Evolutionary conservation across 2,797 vertebrate species (phyloP), one percentile per base, ranked within the genome.

Genomic region (Diplodus sargus): DNA sequence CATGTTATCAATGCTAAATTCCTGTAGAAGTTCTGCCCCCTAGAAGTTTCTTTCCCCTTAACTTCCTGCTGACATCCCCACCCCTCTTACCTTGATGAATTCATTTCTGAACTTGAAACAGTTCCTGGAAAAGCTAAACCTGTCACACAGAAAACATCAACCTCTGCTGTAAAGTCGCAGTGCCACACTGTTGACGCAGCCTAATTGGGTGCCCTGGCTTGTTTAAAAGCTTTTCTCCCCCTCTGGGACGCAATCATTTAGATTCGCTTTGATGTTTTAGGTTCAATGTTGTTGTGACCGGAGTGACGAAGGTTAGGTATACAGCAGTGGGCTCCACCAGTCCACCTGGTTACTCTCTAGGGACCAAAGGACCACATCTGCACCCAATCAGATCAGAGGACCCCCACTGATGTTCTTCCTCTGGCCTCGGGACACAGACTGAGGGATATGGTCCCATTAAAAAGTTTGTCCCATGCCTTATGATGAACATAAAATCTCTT

Each of bases 191-290:
- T 86, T 89, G 76, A 76, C 81, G 86, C 74, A 62, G 70, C 64
- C 60, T 89, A 91, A 91, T 90, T 87, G 54, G 83, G 30, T 23
- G 63, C 75, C 23, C 70, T 76, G 81, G 78, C 39, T 82, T 58
- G 5, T 89, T 85, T 88, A 57, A 88, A 88, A 82, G 28, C 23
- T 18, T 17, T 8, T 17, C 7, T n/a, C n/a, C 39, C 53, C 79
- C 68, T 49, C 67, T 45, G 57, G 66, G 82, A 75, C 53, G 28
- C 53, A 79, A 66, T 89, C 12, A 89, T 79, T 65, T 66, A 18
- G 23, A 74, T 16, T 12, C 15, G 11, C 88, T 93, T 92, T 92
- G 90, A 93, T 87, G 90, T 90, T 79, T 82, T 82, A 48, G 67
- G 47, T 49, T 70, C 52, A 39, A 17, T 76, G 73, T 78, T 67